phyloP scores from a whole-genome alignment of 2,113 vertebrate species.

The Dryoscopus gambensis region DNA sequence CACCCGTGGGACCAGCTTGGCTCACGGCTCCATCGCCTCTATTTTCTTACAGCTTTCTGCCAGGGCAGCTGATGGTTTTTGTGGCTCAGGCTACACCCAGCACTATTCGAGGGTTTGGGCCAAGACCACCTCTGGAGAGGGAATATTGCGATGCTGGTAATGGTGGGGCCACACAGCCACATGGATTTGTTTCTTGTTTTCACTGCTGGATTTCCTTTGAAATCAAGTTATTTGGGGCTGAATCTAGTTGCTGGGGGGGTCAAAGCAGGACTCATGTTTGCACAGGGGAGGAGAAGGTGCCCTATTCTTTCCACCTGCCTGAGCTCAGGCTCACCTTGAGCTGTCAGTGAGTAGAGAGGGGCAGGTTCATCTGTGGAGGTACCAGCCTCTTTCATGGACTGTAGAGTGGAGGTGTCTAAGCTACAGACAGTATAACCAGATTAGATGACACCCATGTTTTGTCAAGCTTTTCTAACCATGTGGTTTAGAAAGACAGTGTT shows the following conservation, averaged over 20 bases:
- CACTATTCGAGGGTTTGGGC: not conserved
- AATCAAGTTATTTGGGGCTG: not conserved
- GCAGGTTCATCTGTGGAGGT: not conserved
- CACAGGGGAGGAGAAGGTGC: not conserved
- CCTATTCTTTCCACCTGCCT: not conserved
- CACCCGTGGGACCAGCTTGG: not conserved
- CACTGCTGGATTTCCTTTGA: not conserved
- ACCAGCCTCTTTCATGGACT: not conserved
- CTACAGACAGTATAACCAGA: not conserved
- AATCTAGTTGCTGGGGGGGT: not conserved
- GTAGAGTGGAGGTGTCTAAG: not conserved
- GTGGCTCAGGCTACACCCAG: not conserved
- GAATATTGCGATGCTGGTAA: not conserved
- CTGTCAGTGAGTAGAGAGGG: not conserved
- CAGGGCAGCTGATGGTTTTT: not conserved
- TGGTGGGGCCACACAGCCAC: not conserved
- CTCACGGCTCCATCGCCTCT: not conserved
- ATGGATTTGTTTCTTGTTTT: not conserved
- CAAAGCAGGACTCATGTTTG: accelerated
- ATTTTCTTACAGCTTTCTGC: not conserved
- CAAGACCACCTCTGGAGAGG: not conserved
- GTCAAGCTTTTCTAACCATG: not conserved
- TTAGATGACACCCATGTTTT: not conserved
- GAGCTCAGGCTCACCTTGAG: not conserved
- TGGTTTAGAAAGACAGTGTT: not conserved